phyloP scores from a whole-genome alignment of 2,888 invertebrate genomes.

The Drosophila merina region DNA sequence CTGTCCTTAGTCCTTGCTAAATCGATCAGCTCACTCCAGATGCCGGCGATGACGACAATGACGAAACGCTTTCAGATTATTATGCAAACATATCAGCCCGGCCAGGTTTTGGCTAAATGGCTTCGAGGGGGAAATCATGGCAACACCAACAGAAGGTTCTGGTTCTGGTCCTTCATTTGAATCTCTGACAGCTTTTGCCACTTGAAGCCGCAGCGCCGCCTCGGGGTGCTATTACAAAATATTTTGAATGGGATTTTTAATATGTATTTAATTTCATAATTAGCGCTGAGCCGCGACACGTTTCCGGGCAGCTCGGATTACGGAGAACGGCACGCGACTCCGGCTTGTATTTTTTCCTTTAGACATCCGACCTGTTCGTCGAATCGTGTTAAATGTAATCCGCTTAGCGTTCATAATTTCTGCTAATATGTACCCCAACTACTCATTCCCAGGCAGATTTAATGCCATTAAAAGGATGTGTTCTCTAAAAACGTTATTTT shows the following conservation, averaged over 20 bases:
- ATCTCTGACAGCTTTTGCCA: slow-evolving; percentile 22
- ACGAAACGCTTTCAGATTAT: slow-evolving; percentile 28
- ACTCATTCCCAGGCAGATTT: slow-evolving; percentile 10
- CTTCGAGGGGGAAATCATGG: slow-evolving; percentile 7
- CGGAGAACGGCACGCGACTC: slow-evolving; percentile 54
- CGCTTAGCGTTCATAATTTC: slow-evolving; percentile 63
- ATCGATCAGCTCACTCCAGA: slow-evolving; percentile 42
- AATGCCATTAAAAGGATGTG: neutral
- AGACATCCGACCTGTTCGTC: slow-evolving; percentile 26
- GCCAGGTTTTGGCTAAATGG: slow-evolving; percentile 1
- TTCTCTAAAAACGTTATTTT: neutral
- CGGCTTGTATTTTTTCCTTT: slow-evolving; percentile 6
- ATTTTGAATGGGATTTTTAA: slow-evolving; percentile 57
- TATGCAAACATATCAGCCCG: slow-evolving; percentile 34
- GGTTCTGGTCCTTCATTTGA: slow-evolving; percentile 5
- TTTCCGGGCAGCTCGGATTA: slow-evolving; percentile 52
- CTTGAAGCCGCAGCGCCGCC: slow-evolving; percentile 26
- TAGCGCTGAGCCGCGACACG: slow-evolving; percentile 66
- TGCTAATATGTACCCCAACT: slow-evolving; percentile 42
- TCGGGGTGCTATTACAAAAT: slow-evolving; percentile 38
- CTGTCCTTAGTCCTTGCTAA: slow-evolving; percentile 19
- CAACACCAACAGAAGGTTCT: slow-evolving; percentile 10
- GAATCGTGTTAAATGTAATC: slow-evolving; percentile 65
- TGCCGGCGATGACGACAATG: slow-evolving; percentile 42
- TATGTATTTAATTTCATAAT: slow-evolving; percentile 75